Percentiles rank a stretch among this genome's conserved stretches.
Conservation (phyloP, 2,113 vertebrate species). For the Nothocercus nigrocapillus region DNA sequence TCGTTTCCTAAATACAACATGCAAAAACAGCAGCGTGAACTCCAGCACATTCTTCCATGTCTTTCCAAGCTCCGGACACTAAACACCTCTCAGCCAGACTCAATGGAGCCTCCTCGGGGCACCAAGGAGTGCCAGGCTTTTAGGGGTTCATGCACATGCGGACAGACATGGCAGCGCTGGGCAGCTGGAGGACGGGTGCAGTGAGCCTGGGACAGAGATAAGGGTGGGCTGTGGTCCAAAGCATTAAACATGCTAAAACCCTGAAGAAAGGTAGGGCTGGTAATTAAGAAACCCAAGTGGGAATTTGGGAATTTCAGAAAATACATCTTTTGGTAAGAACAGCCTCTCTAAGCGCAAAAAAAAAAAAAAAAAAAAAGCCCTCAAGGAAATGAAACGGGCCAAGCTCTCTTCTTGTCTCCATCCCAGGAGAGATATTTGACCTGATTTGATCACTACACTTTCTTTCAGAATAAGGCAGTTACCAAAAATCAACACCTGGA, state of each 20-base stretch:
- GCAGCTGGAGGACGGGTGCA: background rate
- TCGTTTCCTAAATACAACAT: constrained; percentile 53
- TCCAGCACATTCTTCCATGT: background rate
- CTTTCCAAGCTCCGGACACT: background rate
- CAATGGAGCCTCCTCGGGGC: rapidly evolving
- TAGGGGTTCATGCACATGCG: rapidly evolving
- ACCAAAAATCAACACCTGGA: background rate
- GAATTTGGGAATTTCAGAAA: background rate
- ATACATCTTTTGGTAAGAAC: background rate
- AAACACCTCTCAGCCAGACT: rapidly evolving
- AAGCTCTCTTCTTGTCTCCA: background rate
- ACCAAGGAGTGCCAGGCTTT: background rate
- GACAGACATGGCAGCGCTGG: background rate
- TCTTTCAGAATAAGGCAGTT: background rate
- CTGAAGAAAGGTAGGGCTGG: background rate
- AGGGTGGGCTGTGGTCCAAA: background rate
- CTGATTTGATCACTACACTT: background rate
- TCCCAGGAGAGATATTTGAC: background rate
- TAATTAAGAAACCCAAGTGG: background rate
- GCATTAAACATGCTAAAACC: background rate
- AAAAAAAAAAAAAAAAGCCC: background rate
- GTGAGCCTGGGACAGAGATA: background rate
- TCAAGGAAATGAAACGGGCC: background rate
- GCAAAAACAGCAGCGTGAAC: background rate
- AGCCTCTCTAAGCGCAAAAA: background rate